Percentiles rank a stretch among this genome's conserved stretches.
These are phyloP conservation scores for Monochamus saltuarius DNA, from an alignment of 1,140 invertebrate genomes.

Conservation along the genomic window DNA sequence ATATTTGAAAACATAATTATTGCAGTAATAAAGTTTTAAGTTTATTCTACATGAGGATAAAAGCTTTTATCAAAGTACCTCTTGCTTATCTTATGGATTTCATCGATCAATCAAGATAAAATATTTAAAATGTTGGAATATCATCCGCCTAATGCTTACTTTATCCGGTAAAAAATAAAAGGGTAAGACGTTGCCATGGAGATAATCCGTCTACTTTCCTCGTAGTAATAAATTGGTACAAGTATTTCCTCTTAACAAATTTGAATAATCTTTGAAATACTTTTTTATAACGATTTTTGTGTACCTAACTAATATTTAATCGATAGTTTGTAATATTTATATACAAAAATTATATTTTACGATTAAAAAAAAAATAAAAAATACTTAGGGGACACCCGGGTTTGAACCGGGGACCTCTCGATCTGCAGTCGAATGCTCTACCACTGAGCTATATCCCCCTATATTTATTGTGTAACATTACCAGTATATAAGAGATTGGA, in stretches of 20 bases:
- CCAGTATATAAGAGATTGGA: background rate
- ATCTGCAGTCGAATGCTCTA: conserved; percentile 93
- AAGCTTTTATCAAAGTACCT: too few relatives aligned
- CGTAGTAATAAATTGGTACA: too few relatives aligned
- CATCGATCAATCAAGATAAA: too few relatives aligned
- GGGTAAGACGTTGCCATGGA: too few relatives aligned
- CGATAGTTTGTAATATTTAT: background rate
- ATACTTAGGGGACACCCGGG: conserved; percentile 77
- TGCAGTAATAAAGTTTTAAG: too few relatives aligned
- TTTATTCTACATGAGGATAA: too few relatives aligned
- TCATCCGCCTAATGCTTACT: too few relatives aligned
- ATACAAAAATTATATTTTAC: background rate
- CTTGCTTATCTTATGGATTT: too few relatives aligned
- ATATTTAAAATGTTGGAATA: too few relatives aligned
- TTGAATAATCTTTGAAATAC: background rate
- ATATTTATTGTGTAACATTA: background rate
- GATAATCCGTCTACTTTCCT: too few relatives aligned
- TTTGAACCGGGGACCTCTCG: conserved; percentile 90
- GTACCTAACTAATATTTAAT: background rate
- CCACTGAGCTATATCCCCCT: conserved; percentile 71
- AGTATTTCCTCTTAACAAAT: background rate
- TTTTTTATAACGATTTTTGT: background rate
- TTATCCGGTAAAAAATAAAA: too few relatives aligned
- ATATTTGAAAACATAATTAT: too few relatives aligned
- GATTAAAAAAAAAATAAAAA: conserved; percentile 14